Evolutionary conservation across 2,113 vertebrate species (phyloP).

Genomic region (Corynorhinus townsendii): DNA sequence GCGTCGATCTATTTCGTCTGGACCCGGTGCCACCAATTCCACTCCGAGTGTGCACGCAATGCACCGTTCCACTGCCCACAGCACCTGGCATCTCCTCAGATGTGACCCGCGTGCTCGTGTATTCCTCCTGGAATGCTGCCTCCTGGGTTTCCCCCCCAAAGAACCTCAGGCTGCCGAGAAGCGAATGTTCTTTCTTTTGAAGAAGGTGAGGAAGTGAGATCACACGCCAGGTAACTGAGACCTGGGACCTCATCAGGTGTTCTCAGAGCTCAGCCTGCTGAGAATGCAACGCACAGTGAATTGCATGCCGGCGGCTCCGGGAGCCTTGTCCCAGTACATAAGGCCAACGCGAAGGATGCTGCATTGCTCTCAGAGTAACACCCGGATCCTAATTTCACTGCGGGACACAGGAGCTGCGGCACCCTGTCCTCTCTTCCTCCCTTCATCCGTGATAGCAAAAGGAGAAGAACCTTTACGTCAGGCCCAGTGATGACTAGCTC

Average conservation of each 20-base stretch:
- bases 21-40: slow-evolving; percentile 36
- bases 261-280: slow-evolving; percentile 75
- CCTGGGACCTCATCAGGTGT: slow-evolving; percentile 77
- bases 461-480: slow-evolving; percentile 57
- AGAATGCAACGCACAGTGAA: slow-evolving; percentile 81
- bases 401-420: slow-evolving; percentile 67
- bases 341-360: slow-evolving; percentile 75
- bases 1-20: slow-evolving; percentile 54
- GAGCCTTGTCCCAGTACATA: slow-evolving; percentile 83
- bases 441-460: slow-evolving; percentile 59
- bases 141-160: slow-evolving; percentile 49
- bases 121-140: slow-evolving; percentile 46
- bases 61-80: slow-evolving; percentile 45
- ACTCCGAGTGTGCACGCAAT: slow-evolving; percentile 51
- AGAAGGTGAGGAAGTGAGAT: slow-evolving; percentile 64
- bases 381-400: slow-evolving; percentile 80
- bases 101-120: slow-evolving; percentile 44
- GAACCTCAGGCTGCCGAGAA: slow-evolving; percentile 49
- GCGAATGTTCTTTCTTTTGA: slow-evolving; percentile 72
- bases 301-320: slow-evolving; percentile 72
- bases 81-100: slow-evolving; percentile 63
- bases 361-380: slow-evolving; percentile 78
- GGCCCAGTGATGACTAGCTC: neutral
- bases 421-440: slow-evolving; percentile 75
- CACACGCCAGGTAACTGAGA: slow-evolving; percentile 71